phyloP scores from a whole-genome alignment of 2,797 vertebrate genomes.

The Staurois parvus region DNA sequence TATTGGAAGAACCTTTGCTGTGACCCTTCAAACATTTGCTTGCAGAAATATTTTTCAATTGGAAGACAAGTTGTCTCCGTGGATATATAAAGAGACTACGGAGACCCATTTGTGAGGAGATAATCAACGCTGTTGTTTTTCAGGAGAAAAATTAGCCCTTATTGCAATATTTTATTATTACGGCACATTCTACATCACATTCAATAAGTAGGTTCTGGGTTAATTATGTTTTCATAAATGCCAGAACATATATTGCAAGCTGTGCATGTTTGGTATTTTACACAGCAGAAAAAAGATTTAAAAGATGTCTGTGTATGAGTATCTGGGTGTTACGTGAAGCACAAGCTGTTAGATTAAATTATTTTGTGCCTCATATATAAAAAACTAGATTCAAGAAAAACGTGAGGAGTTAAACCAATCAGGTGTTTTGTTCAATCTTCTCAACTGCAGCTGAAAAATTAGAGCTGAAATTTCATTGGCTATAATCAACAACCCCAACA shows the following conservation, averaged over 20 bases:
- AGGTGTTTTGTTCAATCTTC: no score
- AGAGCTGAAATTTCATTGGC: no score
- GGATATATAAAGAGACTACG: constrained; percentile 68
- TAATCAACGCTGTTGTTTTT: constrained; percentile 61
- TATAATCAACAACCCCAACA: no score
- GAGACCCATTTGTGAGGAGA: constrained; percentile 58
- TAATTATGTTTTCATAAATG: constrained; percentile 51
- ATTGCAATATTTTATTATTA: constrained; percentile 61
- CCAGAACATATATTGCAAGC: constrained; percentile 30
- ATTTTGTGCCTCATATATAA: no score
- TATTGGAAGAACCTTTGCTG: constrained; percentile 68
- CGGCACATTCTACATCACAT: constrained; percentile 39
- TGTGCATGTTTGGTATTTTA: background rate
- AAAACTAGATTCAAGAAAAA: no score
- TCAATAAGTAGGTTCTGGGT: constrained; percentile 40
- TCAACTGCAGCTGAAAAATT: no score
- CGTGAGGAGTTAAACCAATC: no score
- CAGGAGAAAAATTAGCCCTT: constrained; percentile 55
- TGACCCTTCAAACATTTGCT: constrained; percentile 72
- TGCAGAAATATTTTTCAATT: constrained; percentile 69
- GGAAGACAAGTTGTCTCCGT: constrained; percentile 69
- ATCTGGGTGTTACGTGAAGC: constrained; percentile 7
- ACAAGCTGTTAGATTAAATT: background rate
- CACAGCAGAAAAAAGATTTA: background rate
- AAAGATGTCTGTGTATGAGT: constrained; percentile 8